These are phyloP conservation scores for Drosophila takahashii DNA, from an alignment of 1,140 invertebrate species.

Conservation along the genomic window DNA sequence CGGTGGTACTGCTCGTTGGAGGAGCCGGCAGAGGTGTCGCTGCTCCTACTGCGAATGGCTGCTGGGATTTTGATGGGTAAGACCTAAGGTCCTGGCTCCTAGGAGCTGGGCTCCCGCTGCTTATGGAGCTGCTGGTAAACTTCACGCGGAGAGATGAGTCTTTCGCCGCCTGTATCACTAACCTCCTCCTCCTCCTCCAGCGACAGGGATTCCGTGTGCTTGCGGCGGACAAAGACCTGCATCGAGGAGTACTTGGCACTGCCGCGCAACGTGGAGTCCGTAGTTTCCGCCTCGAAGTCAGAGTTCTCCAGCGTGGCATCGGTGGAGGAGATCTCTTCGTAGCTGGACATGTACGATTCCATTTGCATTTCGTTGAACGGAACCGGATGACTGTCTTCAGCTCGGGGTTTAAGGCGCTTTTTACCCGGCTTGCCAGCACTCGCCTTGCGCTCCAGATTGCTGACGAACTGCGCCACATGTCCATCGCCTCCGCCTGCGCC, in stretches of 20 bases:
- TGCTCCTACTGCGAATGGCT: slow-evolving; percentile 5
- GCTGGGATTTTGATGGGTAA: neutral
- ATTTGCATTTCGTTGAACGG: slow-evolving; percentile 14
- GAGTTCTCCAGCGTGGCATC: slow-evolving; percentile 28
- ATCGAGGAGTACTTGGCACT: slow-evolving; percentile 37
- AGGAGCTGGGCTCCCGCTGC: slow-evolving; percentile 34
- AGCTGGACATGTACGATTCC: slow-evolving; percentile 47
- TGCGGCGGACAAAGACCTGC: slow-evolving; percentile 66
- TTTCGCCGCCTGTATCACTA: slow-evolving; percentile 3
- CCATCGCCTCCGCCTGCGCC: slow-evolving; percentile 13
- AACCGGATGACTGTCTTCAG: slow-evolving; percentile 9
- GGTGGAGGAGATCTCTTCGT: slow-evolving; percentile 26
- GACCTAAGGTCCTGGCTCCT: neutral
- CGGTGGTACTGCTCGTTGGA: neutral
- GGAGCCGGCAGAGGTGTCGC: slow-evolving; percentile 14
- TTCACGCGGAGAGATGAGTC: slow-evolving; percentile 52
- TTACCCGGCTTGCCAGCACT: slow-evolving; percentile 29
- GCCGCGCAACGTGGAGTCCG: slow-evolving; percentile 26
- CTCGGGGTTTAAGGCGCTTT: slow-evolving; percentile 49
- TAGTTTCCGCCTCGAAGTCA: slow-evolving; percentile 40
- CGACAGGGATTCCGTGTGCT: slow-evolving; percentile 17
- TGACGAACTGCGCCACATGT: slow-evolving; percentile 49
- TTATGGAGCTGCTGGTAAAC: slow-evolving; percentile 50
- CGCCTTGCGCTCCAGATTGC: slow-evolving; percentile 48
- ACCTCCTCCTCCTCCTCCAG: slow-evolving; percentile 6